phyloP scores from a whole-genome alignment of 1,140 invertebrate species.

The Drosophila rufa region DNA sequence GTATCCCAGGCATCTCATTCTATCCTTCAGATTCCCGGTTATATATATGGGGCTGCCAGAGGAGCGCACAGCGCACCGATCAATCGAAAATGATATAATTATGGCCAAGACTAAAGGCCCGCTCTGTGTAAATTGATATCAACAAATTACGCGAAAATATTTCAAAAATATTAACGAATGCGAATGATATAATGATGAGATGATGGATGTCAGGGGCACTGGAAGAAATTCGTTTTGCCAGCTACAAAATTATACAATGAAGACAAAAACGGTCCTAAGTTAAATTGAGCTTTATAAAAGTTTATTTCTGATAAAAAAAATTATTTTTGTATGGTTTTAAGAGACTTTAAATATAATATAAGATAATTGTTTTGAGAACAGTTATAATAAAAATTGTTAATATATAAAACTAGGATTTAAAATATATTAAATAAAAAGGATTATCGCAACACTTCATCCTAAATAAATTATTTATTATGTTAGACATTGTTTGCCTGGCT shows the following conservation, averaged over 20 bases:
- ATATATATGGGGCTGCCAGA: slow-evolving; percentile 11
- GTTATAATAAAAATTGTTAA: no score
- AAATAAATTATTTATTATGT: no score
- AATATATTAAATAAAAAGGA: no score
- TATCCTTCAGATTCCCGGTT: slow-evolving; percentile 30
- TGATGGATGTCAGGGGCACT: slow-evolving; percentile 58
- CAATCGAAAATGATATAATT: slow-evolving; percentile 84
- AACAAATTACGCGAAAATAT: slow-evolving; percentile 83
- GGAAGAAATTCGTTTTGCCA: slow-evolving; percentile 1
- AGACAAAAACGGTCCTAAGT: neutral
- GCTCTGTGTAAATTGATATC: slow-evolving; percentile 82
- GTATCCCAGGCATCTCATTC: slow-evolving; percentile 60
- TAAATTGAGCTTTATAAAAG: no score
- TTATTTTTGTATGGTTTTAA: no score
- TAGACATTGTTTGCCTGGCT: no score
- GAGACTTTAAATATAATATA: no score
- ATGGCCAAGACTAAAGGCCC: slow-evolving; percentile 49
- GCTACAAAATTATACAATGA: no score
- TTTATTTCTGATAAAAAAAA: no score
- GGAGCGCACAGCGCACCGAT: slow-evolving; percentile 58
- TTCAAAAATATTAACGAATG: slow-evolving; percentile 84
- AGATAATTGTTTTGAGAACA: no score
- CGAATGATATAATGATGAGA: slow-evolving; percentile 80
- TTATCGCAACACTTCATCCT: no score
- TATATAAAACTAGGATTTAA: no score